Evolutionary conservation across 30 jellyfish, hydroid and myxozoan genomes (phyloP).

Genomic region (Aurelia aurita): DNA sequence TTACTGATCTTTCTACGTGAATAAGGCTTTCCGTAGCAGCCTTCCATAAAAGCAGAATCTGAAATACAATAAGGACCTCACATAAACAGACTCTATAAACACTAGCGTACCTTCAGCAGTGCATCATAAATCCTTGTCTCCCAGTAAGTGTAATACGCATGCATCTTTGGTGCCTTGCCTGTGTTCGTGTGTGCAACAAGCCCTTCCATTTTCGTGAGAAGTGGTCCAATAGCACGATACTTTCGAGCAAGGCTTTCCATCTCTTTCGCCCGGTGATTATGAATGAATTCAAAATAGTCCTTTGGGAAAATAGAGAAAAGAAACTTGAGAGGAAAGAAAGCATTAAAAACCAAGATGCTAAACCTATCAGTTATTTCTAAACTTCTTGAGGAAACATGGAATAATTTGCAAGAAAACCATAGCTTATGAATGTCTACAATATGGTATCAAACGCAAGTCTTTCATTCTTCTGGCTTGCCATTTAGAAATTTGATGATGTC

Average conservation of each 20-base stretch:
- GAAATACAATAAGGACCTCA: background rate
- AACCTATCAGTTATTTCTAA: too few relatives aligned
- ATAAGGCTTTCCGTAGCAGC: too few relatives aligned
- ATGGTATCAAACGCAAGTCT: too few relatives aligned
- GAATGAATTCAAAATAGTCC: slow-evolving; percentile 94
- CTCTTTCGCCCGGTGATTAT: slow-evolving; percentile 75
- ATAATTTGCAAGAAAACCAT: too few relatives aligned
- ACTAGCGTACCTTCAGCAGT: slow-evolving; percentile 77
- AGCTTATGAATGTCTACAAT: too few relatives aligned
- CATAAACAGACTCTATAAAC: background rate
- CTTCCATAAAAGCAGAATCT: background rate
- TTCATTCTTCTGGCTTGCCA: too few relatives aligned
- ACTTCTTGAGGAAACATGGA: too few relatives aligned
- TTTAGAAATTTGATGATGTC: too few relatives aligned
- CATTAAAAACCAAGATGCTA: too few relatives aligned
- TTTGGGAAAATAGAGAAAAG: slow-evolving; percentile 4
- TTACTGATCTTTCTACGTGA: too few relatives aligned
- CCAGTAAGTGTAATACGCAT: slow-evolving; percentile 88
- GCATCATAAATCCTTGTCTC: slow-evolving; percentile 85
- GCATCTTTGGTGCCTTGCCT: slow-evolving; percentile 88
- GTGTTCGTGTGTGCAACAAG: slow-evolving; percentile 95
- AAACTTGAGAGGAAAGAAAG: too few relatives aligned
- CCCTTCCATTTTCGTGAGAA: slow-evolving; percentile 96
- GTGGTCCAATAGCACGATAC: slow-evolving; percentile 98
- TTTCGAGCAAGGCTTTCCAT: slow-evolving; percentile 92